Conservation (phyloP, 2,113 vertebrate genomes). For the zebrafish (Danio rerio) region DNA sequence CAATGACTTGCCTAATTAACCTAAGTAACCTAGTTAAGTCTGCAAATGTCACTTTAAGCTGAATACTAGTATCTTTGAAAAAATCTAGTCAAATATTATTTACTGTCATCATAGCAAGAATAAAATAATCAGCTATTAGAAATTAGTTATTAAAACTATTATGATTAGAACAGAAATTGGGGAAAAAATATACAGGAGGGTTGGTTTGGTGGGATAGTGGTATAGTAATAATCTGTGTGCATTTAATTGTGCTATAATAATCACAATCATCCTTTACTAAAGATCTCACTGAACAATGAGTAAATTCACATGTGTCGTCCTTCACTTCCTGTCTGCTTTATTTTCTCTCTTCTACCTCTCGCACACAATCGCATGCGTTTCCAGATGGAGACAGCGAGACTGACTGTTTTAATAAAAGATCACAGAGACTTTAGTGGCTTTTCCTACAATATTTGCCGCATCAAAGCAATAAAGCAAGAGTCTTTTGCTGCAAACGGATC, state of each 20-base stretch:
- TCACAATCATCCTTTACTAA: conserved; percentile 13
- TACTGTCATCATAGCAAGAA: too few relatives aligned
- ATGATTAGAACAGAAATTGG: too few relatives aligned
- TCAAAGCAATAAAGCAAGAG: conserved; percentile 71
- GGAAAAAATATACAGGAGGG: too few relatives aligned
- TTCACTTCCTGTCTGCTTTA: conserved; percentile 4
- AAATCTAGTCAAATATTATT: too few relatives aligned
- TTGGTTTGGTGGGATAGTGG: too few relatives aligned
- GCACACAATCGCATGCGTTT: conserved; percentile 41
- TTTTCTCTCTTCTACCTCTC: conserved; percentile 4
- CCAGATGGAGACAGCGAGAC: conserved; percentile 60
- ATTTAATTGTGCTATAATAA: not conserved
- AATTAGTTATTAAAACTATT: too few relatives aligned
- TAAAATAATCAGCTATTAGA: too few relatives aligned
- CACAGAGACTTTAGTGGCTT: conserved; percentile 74
- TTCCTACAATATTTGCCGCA: conserved; percentile 68
- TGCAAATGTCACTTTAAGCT: too few relatives aligned
- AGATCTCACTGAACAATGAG: not conserved
- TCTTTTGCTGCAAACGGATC: conserved; percentile 60
- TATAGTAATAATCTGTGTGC: too few relatives aligned
- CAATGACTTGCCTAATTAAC: too few relatives aligned
- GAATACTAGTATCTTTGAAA: too few relatives aligned
- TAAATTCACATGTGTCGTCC: not conserved
- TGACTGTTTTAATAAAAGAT: conserved; percentile 72
- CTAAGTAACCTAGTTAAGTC: too few relatives aligned